Evolutionary conservation across 2,797 vertebrate genomes (phyloP), one percentile per base, ranked within the genome.

Genomic region (Oryzias sinensis): DNA sequence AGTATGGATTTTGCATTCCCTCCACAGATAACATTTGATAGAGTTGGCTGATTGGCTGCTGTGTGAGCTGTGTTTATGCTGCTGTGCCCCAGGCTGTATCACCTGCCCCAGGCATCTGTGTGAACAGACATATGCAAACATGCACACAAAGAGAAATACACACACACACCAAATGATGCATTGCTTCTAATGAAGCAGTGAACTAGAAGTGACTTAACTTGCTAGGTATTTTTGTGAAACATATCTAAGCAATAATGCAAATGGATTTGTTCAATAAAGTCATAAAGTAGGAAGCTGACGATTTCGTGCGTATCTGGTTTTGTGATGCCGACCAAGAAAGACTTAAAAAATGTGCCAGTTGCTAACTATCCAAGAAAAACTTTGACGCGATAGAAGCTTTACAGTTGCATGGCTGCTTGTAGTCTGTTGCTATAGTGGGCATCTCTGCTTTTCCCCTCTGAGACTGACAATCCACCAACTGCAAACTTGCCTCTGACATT

Each of bases 1-100:
- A 79, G 83, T 90, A 89, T 88, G 72, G 87, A 91, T 88, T 79
- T 76, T 79, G 62, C 73, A 17, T 74, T 82, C 48, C 56, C 63
- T 65, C 59, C 59, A 14, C 47, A 56, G 74, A 86, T 65, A 53
- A 55, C 63, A 77, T 77, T 78, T 77, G 74, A 85, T 87, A 81
- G 79, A 74, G 15, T 65, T 16, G 53, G 63, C 83, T 84, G 77
- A 89, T 89, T 89, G 85, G 85, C 86, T 87, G 68, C 74, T 72
- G 68, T 42, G 17, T 55, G 75, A 76, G 75, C 72, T 84, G 75
- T 83, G 74, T 84, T 87, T 88, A 81, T 86, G 80, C 85, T 76
- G 77, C 71, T 68, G 68, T n/a, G 88, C 87, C 84, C 71, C 69
- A 20, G 89, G 87, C 87, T 81, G 82, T 86, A 88, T 83, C 81